A percentile compares a stretch with the other conserved stretches of the same genome.
phyloP scores from a whole-genome alignment of 2,888 invertebrate genomes.

The Drosophila pseudotakahashii region DNA sequence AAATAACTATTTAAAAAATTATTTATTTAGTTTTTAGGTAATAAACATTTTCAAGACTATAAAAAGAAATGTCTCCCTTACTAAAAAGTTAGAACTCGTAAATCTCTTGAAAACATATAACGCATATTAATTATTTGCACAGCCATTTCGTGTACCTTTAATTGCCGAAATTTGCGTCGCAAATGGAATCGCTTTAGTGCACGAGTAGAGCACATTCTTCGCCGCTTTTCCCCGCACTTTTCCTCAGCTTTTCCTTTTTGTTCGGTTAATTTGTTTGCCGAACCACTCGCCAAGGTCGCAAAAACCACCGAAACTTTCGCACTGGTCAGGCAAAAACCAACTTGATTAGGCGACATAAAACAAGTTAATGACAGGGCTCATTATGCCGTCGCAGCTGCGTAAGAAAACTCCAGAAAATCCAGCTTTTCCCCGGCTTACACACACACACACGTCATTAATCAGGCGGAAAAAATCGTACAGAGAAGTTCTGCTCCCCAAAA shows the following conservation, averaged over 20 bases:
- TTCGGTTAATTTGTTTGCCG: conserved; percentile 23
- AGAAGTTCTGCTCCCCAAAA: background rate
- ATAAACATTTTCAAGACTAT: background rate
- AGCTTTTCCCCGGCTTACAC: conserved; percentile 9
- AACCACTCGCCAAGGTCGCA: conserved; percentile 11
- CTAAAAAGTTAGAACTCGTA: background rate
- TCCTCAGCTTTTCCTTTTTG: background rate
- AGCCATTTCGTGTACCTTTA: conserved; percentile 14
- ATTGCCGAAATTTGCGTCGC: conserved; percentile 25
- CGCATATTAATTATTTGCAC: conserved; percentile 6
- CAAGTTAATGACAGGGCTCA: conserved; percentile 71
- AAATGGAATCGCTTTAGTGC: conserved; percentile 10
- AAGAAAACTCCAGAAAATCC: conserved; percentile 2
- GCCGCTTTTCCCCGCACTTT: background rate
- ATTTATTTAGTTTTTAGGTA: too few species aligned
- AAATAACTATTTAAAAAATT: too few species aligned
- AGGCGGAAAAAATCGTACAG: conserved; percentile 25
- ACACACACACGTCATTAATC: conserved; percentile 53
- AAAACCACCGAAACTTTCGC: conserved; percentile 1
- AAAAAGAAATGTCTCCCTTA: too few species aligned
- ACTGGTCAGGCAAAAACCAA: conserved; percentile 16
- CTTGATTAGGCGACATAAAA: conserved; percentile 74
- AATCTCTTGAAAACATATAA: conserved; percentile 2
- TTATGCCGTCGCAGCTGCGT: conserved; percentile 53
- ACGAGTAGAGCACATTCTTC: conserved; percentile 1